phyloP scores from a whole-genome alignment of 2,797 vertebrate genomes.

The Esox masquinongy region DNA sequence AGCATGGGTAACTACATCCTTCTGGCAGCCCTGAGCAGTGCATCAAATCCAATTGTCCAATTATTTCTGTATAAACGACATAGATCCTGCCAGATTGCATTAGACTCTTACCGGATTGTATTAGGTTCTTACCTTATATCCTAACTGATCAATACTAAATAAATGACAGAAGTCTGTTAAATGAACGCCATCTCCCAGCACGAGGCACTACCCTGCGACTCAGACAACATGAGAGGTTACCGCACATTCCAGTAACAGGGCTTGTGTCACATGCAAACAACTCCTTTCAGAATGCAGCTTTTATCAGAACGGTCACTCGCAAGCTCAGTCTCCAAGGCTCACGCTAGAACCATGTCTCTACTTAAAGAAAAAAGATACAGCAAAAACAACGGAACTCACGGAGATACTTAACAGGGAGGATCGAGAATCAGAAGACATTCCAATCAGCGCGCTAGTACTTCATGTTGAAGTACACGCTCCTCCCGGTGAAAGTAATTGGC shows the following conservation, averaged over 20 bases:
- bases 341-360: not conserved
- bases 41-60: slow-evolving; percentile 1
- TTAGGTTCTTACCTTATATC: not conserved
- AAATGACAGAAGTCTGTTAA: not conserved
- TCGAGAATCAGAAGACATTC: not conserved
- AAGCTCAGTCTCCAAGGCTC: not conserved
- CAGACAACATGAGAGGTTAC: not conserved
- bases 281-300: not conserved
- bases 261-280: not conserved
- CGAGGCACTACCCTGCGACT: not conserved
- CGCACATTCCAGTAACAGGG: not conserved
- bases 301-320: not conserved
- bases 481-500: slow-evolving; percentile 22
- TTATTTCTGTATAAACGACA: not conserved
- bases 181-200: not conserved
- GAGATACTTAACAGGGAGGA: not conserved
- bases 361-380: not conserved
- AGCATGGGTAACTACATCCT: slow-evolving; percentile 20
- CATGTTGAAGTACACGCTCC: not conserved
- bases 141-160: not conserved
- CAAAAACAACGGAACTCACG: not conserved
- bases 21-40: not conserved
- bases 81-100: not conserved
- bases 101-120: not conserved
- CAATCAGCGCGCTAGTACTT: not conserved